Percentiles rank a stretch among this genome's conserved stretches.
Evolutionary conservation across 2,797 vertebrate species (phyloP).

Genomic region (Brachyalestes nurse): DNA sequence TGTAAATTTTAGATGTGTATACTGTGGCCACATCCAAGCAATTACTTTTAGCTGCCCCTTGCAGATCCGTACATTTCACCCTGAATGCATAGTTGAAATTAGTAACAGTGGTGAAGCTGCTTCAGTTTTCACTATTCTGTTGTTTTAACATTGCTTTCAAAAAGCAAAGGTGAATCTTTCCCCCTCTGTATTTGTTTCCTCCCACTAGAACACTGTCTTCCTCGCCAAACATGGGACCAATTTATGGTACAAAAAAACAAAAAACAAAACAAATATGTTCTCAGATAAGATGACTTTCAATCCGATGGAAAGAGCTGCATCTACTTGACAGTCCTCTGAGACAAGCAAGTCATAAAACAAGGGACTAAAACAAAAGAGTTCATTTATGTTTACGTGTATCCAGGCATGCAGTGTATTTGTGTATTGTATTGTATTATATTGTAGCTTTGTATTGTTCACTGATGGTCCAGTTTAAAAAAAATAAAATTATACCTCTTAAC

Average conservation of each 20-base stretch:
- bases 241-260: conserved; percentile 31
- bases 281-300: conserved; percentile 26
- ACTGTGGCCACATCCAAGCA: too few relatives aligned
- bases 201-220: conserved; percentile 10
- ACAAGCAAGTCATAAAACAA: conserved; percentile 16
- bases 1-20: too few relatives aligned
- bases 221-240: conserved; percentile 13
- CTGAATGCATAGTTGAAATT: not conserved
- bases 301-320: conserved; percentile 20
- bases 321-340: conserved; percentile 14
- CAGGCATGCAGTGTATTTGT: conserved; percentile 4
- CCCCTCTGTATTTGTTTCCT: conserved; percentile 23
- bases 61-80: not conserved
- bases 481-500: not conserved
- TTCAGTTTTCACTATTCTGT: not conserved
- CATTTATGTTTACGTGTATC: not conserved
- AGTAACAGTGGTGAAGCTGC: not conserved
- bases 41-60: too few relatives aligned
- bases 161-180: conserved; percentile 23
- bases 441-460: not conserved
- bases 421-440: not conserved
- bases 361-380: conserved; percentile 8
- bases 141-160: conserved; percentile 13
- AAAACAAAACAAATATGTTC: conserved; percentile 32
- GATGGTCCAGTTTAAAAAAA: not conserved